Evolutionary conservation across 2,113 vertebrate genomes (phyloP).

Genomic region (Pelmatolapia mariae): DNA sequence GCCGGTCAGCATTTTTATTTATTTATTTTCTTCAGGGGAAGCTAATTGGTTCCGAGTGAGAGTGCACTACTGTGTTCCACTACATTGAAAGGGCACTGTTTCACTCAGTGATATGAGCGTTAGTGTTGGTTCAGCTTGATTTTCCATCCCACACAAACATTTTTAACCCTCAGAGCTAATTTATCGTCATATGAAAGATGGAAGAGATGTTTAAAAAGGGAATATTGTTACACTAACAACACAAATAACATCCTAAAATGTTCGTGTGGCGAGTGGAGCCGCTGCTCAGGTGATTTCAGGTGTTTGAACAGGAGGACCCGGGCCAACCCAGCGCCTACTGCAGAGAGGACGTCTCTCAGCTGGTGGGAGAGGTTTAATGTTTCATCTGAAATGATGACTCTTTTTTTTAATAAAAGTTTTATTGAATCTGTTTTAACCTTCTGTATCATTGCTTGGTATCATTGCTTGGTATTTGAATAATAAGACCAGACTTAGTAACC

Average conservation of each 20-base stretch:
- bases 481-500: neutral
- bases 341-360: neutral
- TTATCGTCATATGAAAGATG: neutral
- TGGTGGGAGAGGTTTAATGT: neutral
- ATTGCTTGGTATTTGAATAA: neutral
- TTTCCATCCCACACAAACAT: neutral
- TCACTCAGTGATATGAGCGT: neutral
- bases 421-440: neutral
- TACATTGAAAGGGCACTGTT: neutral
- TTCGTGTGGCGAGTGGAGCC: neutral
- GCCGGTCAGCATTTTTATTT: neutral
- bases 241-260: neutral
- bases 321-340: neutral
- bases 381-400: neutral
- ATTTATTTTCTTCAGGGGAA: neutral
- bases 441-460: neutral
- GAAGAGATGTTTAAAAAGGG: neutral
- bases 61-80: neutral
- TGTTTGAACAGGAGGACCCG: neutral
- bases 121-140: neutral
- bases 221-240: neutral
- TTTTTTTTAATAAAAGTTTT: neutral
- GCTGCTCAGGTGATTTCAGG: neutral
- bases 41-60: neutral
- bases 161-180: neutral